Base-by-base conservation (phyloP, 2,888 invertebrate species). In the Nesidiocoris tenuis region DNA sequence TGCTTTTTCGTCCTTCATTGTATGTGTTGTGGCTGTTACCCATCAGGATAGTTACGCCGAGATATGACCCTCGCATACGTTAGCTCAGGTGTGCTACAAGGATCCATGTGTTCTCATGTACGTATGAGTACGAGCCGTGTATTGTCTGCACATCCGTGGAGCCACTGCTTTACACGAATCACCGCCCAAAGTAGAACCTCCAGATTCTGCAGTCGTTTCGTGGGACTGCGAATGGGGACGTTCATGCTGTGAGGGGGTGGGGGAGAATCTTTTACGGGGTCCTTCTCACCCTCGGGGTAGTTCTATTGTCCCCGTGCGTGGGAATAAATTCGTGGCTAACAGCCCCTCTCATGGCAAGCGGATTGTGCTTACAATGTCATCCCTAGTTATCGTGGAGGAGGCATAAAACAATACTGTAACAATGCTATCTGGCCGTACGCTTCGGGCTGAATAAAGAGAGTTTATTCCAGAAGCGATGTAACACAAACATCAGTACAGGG, bases 391-490 rank as follows among this genome's bases (percentile, higher is more conserved):
- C 70, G 70, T 59, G 25, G 39, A 39, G 70, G 25, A 57, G 59
- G 59, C 70, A 70, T 70, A 70, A 70, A 70, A 70, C 70, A 70
- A 70, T 70, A 70, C 24, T 23, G 59, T 59, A 70, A 70, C 70
- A 70, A 70, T 24, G 70, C 70, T 70, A 70, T 70, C 70, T 70
- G 70, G 57, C 22, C n/a, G 61, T 56, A 70, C 1, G 59, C 59
- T 59, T 9, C 59, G 17, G 54, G 57, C 24, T 70, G 25, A 70
- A 61, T 70, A 70, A 70, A 70, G 59, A 24, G 70, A 59, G 70
- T 24, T 24, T 68, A 68, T 68, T 68, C 24, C 19, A 23, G 68
- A 23, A 39, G 12, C 39, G 39, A 39, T 39, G 39, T 39, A 7
- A 39, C 39, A 12, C 39, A 12, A 3, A 12, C 5, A 39, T 7